Evolutionary conservation across 2,113 vertebrate species (phyloP), one percentile per base, ranked within the genome.

Genomic region (Pelodiscus sinensis): DNA sequence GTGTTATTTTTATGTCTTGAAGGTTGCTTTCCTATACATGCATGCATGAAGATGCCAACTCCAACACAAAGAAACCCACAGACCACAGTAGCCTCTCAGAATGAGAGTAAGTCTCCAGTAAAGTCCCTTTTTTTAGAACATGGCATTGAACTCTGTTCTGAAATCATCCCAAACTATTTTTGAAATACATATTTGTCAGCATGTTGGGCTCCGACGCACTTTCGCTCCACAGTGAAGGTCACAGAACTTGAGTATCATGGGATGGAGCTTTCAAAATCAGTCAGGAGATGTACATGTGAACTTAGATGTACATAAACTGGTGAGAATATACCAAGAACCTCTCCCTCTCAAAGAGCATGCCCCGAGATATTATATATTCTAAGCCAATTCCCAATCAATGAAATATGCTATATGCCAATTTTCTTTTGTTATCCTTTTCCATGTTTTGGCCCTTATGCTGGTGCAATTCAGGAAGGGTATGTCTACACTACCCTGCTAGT

Each of bases 51-150:
- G 89, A 81, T 38, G 50, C 90, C 86, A 79, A 85, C 94, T 97
- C 96, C 98, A 92, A 98, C 97, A 89, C 92, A 85, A 94, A 91
- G 79, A 94, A 97, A 97, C 92, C 97, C 97, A 95, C 95, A 96
- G 95, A 97, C 97, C 97, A 95, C 77, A 94, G 92, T 83, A 97
- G 97, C 92, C 94, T 96, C 94, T 95, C 60, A 80, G 82, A 93
- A 81, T 81, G 9, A 5, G 71, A 77, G 71, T 55, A 93, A 84
- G 79, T 80, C 92, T 92, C 87, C 92, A 79, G 56, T 87, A 95
- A 92, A 88, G 82, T 85, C 80, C 88, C 52, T 95, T 94, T 95
- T 94, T 97, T 96, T 90, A 82, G 84, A 90, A 92, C 92, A 84
- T 38, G 31, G 6, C 0, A 71, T 94, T 79, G 88, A 96, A 93